These are phyloP conservation scores for Synergus laeviventris DNA, from an alignment of 2,888 invertebrate species.

Conservation along the genomic window DNA sequence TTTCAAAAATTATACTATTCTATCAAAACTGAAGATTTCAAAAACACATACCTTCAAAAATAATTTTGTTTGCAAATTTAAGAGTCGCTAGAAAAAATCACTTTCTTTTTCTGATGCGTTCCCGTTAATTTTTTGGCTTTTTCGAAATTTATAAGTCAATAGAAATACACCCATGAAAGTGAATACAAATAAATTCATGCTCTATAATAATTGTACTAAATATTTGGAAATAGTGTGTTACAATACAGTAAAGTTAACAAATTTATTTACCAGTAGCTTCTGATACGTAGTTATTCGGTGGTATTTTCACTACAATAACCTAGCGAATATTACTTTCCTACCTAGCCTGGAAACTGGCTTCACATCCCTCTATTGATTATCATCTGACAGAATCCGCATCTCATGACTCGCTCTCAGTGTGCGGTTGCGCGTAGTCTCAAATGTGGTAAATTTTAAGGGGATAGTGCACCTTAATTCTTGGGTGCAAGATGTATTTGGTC, in stretches of 20 bases:
- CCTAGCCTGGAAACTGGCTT: background rate
- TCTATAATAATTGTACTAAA: background rate
- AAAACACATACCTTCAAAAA: no score
- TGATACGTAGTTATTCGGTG: slow-evolving; percentile 2
- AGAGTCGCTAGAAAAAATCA: no score
- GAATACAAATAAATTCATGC: background rate
- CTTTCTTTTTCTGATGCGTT: no score
- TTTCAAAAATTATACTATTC: no score
- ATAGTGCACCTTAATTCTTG: background rate
- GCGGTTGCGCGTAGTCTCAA: slow-evolving; percentile 30
- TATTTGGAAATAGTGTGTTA: background rate
- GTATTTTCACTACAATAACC: slow-evolving; percentile 10
- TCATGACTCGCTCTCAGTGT: background rate
- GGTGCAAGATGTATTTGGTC: no score
- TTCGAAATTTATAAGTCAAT: background rate
- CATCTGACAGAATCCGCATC: slow-evolving; percentile 1
- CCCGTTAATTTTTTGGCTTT: background rate
- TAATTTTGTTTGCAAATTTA: no score
- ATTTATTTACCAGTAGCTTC: slow-evolving; percentile 15
- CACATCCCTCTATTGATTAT: slow-evolving; percentile 14
- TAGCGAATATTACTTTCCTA: background rate
- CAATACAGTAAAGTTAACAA: background rate
- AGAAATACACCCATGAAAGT: background rate
- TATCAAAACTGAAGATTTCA: no score
- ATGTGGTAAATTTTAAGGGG: background rate